Percentiles rank a stretch among this genome's conserved stretches.
Evolutionary conservation across 2,113 vertebrate genomes (phyloP).

Genomic region (Aepyceros melampus): DNA sequence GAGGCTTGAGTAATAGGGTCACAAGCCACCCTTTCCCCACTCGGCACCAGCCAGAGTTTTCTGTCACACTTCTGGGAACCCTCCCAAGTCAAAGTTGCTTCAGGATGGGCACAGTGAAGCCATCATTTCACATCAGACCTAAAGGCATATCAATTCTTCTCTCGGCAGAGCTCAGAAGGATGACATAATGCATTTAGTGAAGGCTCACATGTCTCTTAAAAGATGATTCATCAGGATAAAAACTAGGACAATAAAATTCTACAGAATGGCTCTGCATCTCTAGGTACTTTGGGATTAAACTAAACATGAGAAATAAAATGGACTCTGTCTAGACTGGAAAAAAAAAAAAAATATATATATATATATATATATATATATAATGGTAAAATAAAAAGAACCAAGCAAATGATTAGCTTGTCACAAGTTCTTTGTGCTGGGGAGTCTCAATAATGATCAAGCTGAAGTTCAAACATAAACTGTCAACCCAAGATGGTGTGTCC

Average conservation of each 20-base stretch:
- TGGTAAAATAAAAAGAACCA: slow-evolving; percentile 2
- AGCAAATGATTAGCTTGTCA: neutral
- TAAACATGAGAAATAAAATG: slow-evolving; percentile 27
- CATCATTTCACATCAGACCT: slow-evolving; percentile 57
- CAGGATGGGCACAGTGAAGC: slow-evolving; percentile 53
- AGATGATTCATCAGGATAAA: slow-evolving; percentile 63
- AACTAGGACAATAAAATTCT: slow-evolving; percentile 57
- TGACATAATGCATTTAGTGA: slow-evolving; percentile 60
- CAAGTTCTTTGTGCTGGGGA: neutral
- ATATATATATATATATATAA: neutral
- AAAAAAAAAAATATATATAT: no score
- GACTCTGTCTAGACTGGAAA: neutral
- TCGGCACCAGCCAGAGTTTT: neutral
- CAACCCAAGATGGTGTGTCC: neutral
- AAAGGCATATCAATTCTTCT: slow-evolving; percentile 52
- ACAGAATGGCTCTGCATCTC: neutral
- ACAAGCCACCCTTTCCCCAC: neutral
- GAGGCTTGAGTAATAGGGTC: slow-evolving; percentile 2
- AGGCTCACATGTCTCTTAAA: slow-evolving; percentile 63
- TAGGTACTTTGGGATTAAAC: slow-evolving; percentile 50
- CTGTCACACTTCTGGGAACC: slow-evolving; percentile 4
- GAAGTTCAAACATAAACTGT: neutral
- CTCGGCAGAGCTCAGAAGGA: slow-evolving; percentile 10
- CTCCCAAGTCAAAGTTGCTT: slow-evolving; percentile 27
- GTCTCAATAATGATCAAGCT: neutral